phyloP scores from a whole-genome alignment of 2,888 invertebrate genomes.

The Volucella zonaria region DNA sequence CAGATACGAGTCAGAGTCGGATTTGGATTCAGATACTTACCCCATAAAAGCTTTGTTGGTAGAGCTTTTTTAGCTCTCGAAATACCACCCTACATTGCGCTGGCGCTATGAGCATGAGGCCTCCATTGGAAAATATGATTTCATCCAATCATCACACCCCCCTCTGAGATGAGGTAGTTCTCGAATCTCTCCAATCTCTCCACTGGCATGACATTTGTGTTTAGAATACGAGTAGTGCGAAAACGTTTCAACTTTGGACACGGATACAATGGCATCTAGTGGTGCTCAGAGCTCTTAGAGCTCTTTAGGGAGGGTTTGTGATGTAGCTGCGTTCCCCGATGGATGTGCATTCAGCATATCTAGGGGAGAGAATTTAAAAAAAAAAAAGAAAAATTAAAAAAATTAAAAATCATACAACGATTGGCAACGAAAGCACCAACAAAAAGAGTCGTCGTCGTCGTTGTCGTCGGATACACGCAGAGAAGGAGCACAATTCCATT shows the following conservation, averaged over 20 bases:
- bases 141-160: conserved; percentile 59
- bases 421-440: conserved; percentile 3
- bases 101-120: conserved; percentile 55
- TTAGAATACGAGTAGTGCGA: conserved; percentile 41
- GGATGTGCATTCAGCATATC: conserved; percentile 50
- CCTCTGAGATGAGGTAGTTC: not conserved
- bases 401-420: conserved; percentile 4
- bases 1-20: not conserved
- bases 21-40: not conserved
- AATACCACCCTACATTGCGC: conserved; percentile 51
- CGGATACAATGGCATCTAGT: conserved; percentile 37
- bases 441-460: not conserved
- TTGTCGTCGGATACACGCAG: conserved; percentile 22
- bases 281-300: conserved; percentile 13
- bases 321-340: conserved; percentile 27
- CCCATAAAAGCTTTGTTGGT: conserved; percentile 51
- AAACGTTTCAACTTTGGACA: conserved; percentile 48
- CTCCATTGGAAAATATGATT: conserved; percentile 14
- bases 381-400: conserved; percentile 2
- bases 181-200: conserved; percentile 57
- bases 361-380: conserved; percentile 53
- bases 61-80: conserved; percentile 14
- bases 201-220: conserved; percentile 60
- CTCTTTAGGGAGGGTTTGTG: conserved; percentile 30
- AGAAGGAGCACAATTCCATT: conserved; percentile 60